Conservation (phyloP, 37 sponge, comb jelly and placozoan species). For the Cladorhizidae sp. region DNA sequence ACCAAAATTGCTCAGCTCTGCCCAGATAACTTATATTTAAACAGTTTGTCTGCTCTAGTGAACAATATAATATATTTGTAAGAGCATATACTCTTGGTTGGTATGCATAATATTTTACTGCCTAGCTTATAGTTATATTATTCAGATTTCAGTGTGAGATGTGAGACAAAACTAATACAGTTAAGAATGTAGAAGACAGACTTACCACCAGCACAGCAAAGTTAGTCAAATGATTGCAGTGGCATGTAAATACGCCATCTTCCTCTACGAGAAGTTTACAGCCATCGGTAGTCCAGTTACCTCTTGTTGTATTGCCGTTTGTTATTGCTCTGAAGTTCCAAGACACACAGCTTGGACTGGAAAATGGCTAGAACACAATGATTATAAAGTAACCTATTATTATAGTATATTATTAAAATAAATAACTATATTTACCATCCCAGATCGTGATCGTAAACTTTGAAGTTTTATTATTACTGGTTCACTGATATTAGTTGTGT, state of each 20-base stretch:
- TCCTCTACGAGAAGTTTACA: constrained; percentile 12
- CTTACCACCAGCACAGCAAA: constrained; percentile 73
- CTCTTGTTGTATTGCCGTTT: constrained; percentile 15
- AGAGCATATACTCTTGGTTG: no score
- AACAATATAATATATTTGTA: no score
- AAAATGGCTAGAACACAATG: constrained; percentile 24
- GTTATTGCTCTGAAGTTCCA: constrained; percentile 42
- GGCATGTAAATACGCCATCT: constrained; percentile 27
- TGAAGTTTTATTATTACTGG: constrained; percentile 18
- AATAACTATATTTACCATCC: not conserved
- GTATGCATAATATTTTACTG: no score
- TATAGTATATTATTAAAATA: not conserved
- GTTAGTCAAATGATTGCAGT: constrained; percentile 69
- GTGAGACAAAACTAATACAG: not conserved
- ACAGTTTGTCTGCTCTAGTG: no score
- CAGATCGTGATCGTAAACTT: not conserved
- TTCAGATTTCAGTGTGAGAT: no score
- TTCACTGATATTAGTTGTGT: constrained; percentile 1
- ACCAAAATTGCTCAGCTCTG: no score
- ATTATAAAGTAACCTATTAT: not conserved
- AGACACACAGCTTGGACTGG: constrained; percentile 41
- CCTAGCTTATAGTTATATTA: no score
- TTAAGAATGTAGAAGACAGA: no score
- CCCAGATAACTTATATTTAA: no score
- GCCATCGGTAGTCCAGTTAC: constrained; percentile 52